Evolutionary conservation across 2,113 vertebrate genomes (phyloP).

Genomic region (Megalops atlanticus): DNA sequence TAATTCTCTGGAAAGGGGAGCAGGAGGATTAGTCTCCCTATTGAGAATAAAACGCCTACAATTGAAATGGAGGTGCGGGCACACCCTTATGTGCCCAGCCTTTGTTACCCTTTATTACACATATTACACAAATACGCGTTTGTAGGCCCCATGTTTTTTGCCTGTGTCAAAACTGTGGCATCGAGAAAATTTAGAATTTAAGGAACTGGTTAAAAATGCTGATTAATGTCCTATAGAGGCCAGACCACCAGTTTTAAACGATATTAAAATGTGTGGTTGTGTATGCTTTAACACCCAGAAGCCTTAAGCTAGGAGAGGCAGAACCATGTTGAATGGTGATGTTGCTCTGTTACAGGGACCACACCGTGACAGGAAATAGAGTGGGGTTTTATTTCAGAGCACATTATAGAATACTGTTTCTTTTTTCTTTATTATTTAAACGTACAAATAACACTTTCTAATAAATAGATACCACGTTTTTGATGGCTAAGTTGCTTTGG

Average conservation of each 20-base stretch:
- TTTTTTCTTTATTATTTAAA: neutral
- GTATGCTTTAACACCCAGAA: neutral
- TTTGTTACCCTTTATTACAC: too few relatives aligned
- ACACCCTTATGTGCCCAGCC: too few relatives aligned
- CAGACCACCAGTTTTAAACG: too few relatives aligned
- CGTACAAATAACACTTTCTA: neutral
- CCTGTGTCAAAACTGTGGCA: neutral
- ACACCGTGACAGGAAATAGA: neutral
- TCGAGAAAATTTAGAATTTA: neutral
- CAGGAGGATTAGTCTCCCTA: neutral
- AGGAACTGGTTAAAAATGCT: too few relatives aligned
- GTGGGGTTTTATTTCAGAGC: neutral
- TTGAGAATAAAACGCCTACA: neutral
- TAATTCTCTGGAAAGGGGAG: neutral
- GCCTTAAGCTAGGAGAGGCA: neutral
- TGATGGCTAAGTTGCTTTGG: slow-evolving; percentile 13
- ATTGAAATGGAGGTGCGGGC: neutral
- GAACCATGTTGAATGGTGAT: neutral
- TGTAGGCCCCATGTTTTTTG: neutral
- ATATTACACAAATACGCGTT: too few relatives aligned
- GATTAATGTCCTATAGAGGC: too few relatives aligned
- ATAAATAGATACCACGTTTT: neutral
- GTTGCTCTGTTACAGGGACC: neutral
- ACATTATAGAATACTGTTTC: neutral
- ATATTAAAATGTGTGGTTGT: too few relatives aligned